Base-by-base conservation (phyloP, 2,797 vertebrate species). In the Alfaro cultratus region DNA sequence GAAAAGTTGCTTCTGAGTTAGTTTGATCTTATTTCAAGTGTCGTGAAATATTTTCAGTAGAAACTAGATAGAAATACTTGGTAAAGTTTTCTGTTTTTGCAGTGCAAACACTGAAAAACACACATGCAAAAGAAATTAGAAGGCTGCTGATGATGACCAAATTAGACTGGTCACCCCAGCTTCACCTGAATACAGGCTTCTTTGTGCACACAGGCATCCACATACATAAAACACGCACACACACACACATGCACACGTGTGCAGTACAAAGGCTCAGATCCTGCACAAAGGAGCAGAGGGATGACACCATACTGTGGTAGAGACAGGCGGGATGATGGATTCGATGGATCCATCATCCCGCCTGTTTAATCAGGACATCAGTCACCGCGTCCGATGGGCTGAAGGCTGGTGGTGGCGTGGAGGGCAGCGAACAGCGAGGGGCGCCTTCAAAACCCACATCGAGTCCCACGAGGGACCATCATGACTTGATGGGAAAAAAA, bases 271-370 rank as follows among this genome's bases (percentile, higher is more conserved):
- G 86, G 73, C 31, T 73, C 80, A 77, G 71, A 84, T 86, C 80
- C 51, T 62, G 73, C 85, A 82, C 79, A 93, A 93, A 89, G 68
- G 82, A 80, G 77, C 26, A 29, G 64, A 80, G 84, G 83, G 86
- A 88, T 81, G 87, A 85, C 68, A 18, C 88, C 94, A 92, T 81
- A 86, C 94, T 93, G 94, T 87, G 94, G 78, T 29, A 36, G 26
- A 49, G 94, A 94, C 95, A 93, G 90, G 68, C 47, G 1, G 82
- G 72, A 82, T 96, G 95, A 96, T 95, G 92, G 95, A 96, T 95
- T 89, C 89, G 85, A 92, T 83, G 81, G 89, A 96, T 96, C 95
- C 93, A 95, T 96, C 95, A 96, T 79, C 80, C 79, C 77, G 84
- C 84, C 87, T 73, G 83, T 92, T 89, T 88, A 88, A 93, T 89